Conservation (phyloP, 2,113 vertebrate genomes). For the Syngnathus floridae region DNA sequence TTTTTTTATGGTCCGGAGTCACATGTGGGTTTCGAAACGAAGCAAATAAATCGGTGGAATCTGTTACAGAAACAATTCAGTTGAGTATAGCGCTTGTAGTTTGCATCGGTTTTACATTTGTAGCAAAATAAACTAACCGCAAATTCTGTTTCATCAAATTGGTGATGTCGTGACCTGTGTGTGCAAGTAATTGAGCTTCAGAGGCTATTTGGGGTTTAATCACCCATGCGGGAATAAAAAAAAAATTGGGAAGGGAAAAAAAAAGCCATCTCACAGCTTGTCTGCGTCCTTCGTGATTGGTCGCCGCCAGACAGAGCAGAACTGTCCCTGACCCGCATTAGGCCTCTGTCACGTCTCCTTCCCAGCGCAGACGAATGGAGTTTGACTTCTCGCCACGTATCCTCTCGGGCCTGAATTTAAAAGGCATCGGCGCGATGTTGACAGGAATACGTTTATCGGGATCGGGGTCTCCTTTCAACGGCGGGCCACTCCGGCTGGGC, state of each 20-base stretch:
- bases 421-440: conserved; percentile 68
- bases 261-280: conserved; percentile 10
- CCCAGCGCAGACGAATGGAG: conserved; percentile 60
- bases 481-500: no score
- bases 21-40: conserved; percentile 10
- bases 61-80: neutral
- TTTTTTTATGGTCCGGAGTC: neutral
- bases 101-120: neutral
- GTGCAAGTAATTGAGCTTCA: conserved; percentile 17
- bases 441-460: conserved; percentile 74
- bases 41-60: conserved; percentile 20
- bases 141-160: neutral
- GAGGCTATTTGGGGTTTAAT: conserved; percentile 15
- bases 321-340: conserved; percentile 38
- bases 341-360: conserved; percentile 59
- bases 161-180: neutral
- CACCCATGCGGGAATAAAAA: neutral
- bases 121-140: neutral
- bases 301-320: conserved; percentile 11
- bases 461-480: conserved; percentile 70
- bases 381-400: conserved; percentile 64
- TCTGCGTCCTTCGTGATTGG: conserved; percentile 4
- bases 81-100: neutral
- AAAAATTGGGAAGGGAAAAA: neutral
- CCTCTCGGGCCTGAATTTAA: conserved; percentile 70